phyloP scores from a whole-genome alignment of 2,888 invertebrate genomes.

The Caenorhabditis becei region DNA sequence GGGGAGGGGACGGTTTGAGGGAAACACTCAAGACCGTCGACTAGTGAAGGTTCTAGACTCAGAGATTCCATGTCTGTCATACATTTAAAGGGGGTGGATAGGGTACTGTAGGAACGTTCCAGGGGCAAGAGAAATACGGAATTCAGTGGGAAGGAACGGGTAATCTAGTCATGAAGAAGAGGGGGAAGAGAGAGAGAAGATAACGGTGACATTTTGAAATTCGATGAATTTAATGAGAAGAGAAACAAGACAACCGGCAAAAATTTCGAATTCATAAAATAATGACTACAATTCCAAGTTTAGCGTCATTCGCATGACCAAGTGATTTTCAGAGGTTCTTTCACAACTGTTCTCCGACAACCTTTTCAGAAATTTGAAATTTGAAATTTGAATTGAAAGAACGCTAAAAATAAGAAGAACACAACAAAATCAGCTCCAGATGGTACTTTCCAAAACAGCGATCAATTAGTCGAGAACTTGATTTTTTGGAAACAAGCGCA shows the following conservation, averaged over 20 bases:
- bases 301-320: conserved; percentile 62
- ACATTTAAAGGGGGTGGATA: conserved; percentile 19
- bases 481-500: neutral
- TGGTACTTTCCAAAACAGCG: conserved; percentile 32
- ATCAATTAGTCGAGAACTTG: conserved; percentile 11
- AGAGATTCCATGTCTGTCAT: conserved; percentile 53
- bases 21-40: conserved; percentile 27
- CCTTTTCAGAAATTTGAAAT: neutral
- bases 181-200: neutral
- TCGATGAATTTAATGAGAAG: conserved; percentile 37
- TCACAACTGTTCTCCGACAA: conserved; percentile 8
- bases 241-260: conserved; percentile 41
- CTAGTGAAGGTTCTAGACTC: conserved; percentile 30
- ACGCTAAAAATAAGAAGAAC: conserved; percentile 17
- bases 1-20: conserved; percentile 12
- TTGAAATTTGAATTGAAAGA: neutral
- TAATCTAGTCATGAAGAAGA: conserved; percentile 36
- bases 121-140: conserved; percentile 56
- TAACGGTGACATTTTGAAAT: conserved; percentile 12
- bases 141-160: conserved; percentile 12
- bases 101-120: conserved; percentile 31
- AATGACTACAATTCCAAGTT: conserved; percentile 57
- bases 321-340: conserved; percentile 7
- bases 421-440: conserved; percentile 52
- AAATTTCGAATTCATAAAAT: conserved; percentile 55